Evolutionary conservation across 2,113 vertebrate genomes (phyloP).

Genomic region (Hymenochirus boettgeri): DNA sequence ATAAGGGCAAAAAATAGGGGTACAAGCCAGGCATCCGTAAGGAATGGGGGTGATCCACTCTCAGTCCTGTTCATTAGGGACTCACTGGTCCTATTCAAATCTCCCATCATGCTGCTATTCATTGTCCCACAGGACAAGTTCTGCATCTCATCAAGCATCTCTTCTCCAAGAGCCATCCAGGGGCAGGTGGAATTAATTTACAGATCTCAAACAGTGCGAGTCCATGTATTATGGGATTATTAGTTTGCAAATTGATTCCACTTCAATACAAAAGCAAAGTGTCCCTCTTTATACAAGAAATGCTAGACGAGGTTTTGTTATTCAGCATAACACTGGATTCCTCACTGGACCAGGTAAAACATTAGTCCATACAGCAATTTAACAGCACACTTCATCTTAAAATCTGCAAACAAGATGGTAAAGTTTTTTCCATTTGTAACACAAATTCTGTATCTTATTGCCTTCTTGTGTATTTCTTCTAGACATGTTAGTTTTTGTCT

Average conservation of each 20-base stretch:
- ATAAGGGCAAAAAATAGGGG: constrained; percentile 75
- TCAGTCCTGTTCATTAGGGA: constrained; percentile 41
- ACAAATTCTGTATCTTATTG: not conserved
- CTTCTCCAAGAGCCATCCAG: constrained; percentile 22
- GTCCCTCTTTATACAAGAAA: too few relatives aligned
- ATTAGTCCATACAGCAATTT: not conserved
- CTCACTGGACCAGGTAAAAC: not conserved
- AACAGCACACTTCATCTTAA: not conserved
- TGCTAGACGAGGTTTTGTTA: too few relatives aligned
- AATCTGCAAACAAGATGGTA: not conserved
- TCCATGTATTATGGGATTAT: too few relatives aligned
- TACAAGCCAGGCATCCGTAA: constrained; percentile 76
- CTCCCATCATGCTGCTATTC: constrained; percentile 8
- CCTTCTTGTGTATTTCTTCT: not conserved
- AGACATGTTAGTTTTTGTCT: not conserved
- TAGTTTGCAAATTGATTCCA: too few relatives aligned
- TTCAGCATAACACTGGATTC: too few relatives aligned
- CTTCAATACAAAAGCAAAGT: too few relatives aligned
- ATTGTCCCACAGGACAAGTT: constrained; percentile 15
- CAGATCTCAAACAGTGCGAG: not conserved
- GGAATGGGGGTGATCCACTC: constrained; percentile 63
- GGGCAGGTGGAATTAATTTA: not conserved
- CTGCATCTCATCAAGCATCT: constrained; percentile 11
- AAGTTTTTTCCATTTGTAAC: not conserved
- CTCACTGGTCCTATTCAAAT: not conserved